Evolutionary conservation across 2,888 invertebrate species (phyloP).

Genomic region (Notocelia uddmanniana): DNA sequence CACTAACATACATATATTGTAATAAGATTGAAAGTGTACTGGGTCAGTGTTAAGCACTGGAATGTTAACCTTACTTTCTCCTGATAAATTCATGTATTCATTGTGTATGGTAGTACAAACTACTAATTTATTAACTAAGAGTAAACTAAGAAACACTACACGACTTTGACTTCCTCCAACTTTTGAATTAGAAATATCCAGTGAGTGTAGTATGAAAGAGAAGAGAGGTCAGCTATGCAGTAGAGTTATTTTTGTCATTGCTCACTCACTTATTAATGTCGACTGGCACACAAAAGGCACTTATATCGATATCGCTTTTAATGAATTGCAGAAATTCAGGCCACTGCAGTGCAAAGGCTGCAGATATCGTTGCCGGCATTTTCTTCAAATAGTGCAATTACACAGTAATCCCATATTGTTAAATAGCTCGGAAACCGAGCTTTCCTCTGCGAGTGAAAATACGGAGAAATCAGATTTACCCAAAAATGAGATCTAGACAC

Average conservation of each 20-base stretch:
- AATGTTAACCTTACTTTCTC: too few relatives aligned
- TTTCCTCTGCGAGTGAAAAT: neutral
- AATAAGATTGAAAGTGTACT: too few relatives aligned
- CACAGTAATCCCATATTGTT: neutral
- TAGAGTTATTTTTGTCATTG: neutral
- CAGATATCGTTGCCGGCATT: neutral
- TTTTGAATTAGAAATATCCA: too few relatives aligned
- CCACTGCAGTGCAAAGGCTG: conserved; percentile 1
- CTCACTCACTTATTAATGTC: conserved; percentile 3
- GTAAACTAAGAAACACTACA: too few relatives aligned
- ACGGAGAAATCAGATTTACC: too few relatives aligned
- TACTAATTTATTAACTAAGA: too few relatives aligned
- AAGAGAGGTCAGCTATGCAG: neutral
- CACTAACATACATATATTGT: too few relatives aligned
- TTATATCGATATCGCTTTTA: conserved; percentile 10
- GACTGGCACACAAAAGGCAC: neutral
- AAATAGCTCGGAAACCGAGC: neutral
- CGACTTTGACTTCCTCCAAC: too few relatives aligned
- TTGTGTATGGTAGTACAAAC: too few relatives aligned
- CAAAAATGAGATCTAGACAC: neutral
- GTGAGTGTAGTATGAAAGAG: neutral
- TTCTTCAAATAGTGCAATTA: neutral
- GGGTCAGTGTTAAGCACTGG: too few relatives aligned
- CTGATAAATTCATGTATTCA: too few relatives aligned
- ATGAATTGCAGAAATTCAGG: conserved; percentile 12